phyloP scores from a whole-genome alignment of 2,888 invertebrate genomes.

The Meiosimyza decipiens region DNA sequence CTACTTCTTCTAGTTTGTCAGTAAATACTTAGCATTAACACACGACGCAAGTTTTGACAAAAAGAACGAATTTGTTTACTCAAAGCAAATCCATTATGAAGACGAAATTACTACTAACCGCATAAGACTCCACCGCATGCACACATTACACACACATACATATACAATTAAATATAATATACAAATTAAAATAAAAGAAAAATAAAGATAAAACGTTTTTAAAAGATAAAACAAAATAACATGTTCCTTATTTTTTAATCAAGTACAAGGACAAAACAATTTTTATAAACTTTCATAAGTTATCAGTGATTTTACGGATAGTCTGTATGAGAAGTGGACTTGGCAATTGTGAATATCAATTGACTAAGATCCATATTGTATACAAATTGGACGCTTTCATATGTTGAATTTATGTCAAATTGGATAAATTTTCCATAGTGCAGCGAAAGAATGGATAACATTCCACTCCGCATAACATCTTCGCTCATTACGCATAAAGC shows the following conservation, averaged over 20 bases:
- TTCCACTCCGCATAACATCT: too few relatives aligned
- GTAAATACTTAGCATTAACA: neutral
- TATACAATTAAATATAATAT: slow-evolving; percentile 43
- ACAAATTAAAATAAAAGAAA: slow-evolving; percentile 34
- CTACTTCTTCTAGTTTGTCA: neutral
- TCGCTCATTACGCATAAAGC: too few relatives aligned
- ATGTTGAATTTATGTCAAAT: too few relatives aligned
- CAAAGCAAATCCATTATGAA: neutral
- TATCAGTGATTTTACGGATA: too few relatives aligned
- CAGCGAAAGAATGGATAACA: too few relatives aligned
- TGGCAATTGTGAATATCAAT: too few relatives aligned
- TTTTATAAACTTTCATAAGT: too few relatives aligned
- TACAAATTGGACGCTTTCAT: too few relatives aligned
- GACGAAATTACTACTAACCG: too few relatives aligned
- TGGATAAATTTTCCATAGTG: too few relatives aligned
- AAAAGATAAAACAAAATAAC: slow-evolving; percentile 49
- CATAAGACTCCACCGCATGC: slow-evolving; percentile 36
- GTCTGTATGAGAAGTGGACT: too few relatives aligned
- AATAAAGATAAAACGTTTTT: slow-evolving; percentile 58
- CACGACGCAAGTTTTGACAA: neutral
- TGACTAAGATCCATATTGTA: too few relatives aligned
- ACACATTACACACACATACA: slow-evolving; percentile 46
- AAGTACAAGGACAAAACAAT: neutral
- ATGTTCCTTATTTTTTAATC: neutral
- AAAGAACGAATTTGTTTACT: neutral